phyloP scores from a whole-genome alignment of 2,113 vertebrate genomes.

The Origma solitaria region DNA sequence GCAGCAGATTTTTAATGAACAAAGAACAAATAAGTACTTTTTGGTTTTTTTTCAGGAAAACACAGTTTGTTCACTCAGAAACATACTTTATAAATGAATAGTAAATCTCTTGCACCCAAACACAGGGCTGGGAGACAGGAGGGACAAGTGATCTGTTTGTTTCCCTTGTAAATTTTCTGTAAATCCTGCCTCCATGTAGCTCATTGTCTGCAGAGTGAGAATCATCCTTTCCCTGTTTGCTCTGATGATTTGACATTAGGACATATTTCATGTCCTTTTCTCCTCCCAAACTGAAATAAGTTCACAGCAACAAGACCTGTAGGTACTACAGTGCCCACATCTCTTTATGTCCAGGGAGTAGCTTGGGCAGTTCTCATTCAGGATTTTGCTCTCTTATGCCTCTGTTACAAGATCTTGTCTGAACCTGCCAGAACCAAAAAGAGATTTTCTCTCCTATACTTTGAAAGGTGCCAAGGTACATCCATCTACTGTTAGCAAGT shows the following conservation, averaged over 20 bases:
- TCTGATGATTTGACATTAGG: background rate
- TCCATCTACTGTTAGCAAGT: background rate
- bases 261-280: background rate
- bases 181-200: background rate
- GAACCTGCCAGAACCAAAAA: background rate
- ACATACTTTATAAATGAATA: background rate
- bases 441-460: background rate
- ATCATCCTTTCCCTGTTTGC: background rate
- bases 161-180: background rate
- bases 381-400: background rate
- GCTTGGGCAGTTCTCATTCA: background rate
- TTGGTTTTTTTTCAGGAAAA: background rate
- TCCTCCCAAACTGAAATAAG: background rate
- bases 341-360: background rate
- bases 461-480: background rate
- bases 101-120: background rate
- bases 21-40: background rate
- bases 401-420: background rate
- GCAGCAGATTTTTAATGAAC: background rate
- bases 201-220: background rate
- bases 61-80: background rate
- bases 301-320: background rate
- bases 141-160: background rate
- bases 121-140: background rate
- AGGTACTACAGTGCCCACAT: background rate